These are phyloP conservation scores for Diaphora mendica DNA, from an alignment of 2,888 invertebrate species.

Conservation along the genomic window DNA sequence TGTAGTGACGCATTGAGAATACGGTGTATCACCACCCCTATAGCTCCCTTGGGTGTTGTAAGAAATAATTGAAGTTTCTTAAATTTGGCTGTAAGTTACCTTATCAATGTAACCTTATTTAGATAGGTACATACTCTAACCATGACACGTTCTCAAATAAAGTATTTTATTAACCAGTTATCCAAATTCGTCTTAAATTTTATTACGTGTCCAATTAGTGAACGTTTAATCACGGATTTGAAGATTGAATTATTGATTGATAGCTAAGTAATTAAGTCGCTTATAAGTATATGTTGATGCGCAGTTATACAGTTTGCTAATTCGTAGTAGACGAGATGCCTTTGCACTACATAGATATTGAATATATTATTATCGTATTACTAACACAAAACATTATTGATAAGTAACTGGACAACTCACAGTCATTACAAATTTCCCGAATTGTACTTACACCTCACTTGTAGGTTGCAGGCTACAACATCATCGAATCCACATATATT, in stretches of 20 bases:
- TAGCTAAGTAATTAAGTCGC: neutral
- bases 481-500: neutral
- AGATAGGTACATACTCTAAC: no score
- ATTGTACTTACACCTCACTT: constrained; percentile 8
- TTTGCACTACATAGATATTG: neutral
- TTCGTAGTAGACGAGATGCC: neutral
- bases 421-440: neutral
- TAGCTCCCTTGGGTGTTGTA: no score
- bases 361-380: neutral
- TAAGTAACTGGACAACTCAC: neutral
- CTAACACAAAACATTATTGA: no score
- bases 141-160: neutral
- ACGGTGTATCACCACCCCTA: no score
- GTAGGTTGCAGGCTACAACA: constrained; percentile 4
- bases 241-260: neutral
- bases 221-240: neutral
- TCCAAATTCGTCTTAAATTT: neutral
- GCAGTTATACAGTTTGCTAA: neutral
- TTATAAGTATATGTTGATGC: neutral
- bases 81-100: neutral
- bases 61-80: no score
- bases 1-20: no score
- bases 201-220: neutral
- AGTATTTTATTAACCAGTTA: neutral
- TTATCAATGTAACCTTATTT: neutral